Conservation (phyloP, 2,113 vertebrate genomes). For the Nothoprocta perdicaria region DNA sequence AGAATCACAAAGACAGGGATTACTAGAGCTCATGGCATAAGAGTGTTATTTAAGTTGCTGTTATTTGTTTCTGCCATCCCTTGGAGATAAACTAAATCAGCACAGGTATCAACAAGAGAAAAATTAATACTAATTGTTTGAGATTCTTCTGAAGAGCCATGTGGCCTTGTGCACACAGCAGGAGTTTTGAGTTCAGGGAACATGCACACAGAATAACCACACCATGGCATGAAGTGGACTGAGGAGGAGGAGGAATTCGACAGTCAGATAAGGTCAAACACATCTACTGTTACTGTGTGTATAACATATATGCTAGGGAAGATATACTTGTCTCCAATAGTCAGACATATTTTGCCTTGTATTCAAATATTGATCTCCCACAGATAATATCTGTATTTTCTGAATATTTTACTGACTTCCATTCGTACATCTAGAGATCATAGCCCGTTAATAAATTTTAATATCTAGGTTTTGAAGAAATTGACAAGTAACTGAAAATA, state of each 20-base stretch:
- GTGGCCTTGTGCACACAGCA: background rate
- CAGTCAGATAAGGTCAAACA: background rate
- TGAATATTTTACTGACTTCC: background rate
- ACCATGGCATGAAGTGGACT: background rate
- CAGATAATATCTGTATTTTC: background rate
- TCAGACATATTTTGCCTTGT: background rate
- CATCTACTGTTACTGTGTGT: background rate
- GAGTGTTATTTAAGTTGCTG: background rate
- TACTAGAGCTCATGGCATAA: slow-evolving; percentile 24
- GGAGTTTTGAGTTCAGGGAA: background rate
- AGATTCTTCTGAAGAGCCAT: background rate
- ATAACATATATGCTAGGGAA: background rate
- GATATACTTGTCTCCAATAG: background rate
- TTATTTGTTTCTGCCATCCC: background rate
- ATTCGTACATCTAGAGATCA: background rate
- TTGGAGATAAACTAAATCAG: background rate
- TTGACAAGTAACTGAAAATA: background rate
- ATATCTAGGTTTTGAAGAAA: background rate
- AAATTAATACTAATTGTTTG: background rate
- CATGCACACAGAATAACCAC: background rate
- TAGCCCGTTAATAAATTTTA: background rate
- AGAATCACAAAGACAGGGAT: slow-evolving; percentile 18
- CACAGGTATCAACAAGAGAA: background rate
- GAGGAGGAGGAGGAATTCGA: background rate
- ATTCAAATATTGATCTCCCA: background rate